Evolutionary conservation across 1,140 invertebrate species (phyloP).

Genomic region (Episyrphus balteatus): DNA sequence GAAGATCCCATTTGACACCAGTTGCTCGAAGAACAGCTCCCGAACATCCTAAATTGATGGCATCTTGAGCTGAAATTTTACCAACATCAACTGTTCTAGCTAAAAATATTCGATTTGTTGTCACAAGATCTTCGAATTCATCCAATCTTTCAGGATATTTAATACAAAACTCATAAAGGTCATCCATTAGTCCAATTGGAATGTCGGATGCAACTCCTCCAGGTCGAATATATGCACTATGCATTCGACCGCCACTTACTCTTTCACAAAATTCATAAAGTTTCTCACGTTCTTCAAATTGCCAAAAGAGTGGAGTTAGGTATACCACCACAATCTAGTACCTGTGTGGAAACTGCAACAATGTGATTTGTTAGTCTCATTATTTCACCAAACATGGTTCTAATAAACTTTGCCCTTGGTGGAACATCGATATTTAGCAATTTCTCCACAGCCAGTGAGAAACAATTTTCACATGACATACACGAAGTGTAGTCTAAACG

Average conservation of each 20-base stretch:
- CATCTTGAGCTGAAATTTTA: slow-evolving; percentile 64
- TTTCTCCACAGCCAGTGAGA: slow-evolving; percentile 66
- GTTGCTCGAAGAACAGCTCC: slow-evolving; percentile 71
- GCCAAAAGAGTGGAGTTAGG: slow-evolving; percentile 82
- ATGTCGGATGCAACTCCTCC: slow-evolving; percentile 69
- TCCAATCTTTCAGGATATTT: slow-evolving; percentile 68
- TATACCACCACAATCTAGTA: slow-evolving; percentile 69
- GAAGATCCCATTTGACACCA: slow-evolving; percentile 82
- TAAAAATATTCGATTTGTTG: slow-evolving; percentile 71
- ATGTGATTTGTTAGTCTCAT: slow-evolving; percentile 74
- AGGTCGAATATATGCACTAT: slow-evolving; percentile 73
- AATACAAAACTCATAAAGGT: slow-evolving; percentile 64
- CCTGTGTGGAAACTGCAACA: slow-evolving; percentile 63
- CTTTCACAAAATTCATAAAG: slow-evolving; percentile 80
- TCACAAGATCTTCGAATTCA: slow-evolving; percentile 75
- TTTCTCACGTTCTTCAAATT: slow-evolving; percentile 82
- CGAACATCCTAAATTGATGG: slow-evolving; percentile 67
- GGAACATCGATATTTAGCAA: slow-evolving; percentile 67
- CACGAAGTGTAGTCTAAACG: slow-evolving; percentile 74
- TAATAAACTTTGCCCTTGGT: slow-evolving; percentile 60
- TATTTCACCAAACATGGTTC: slow-evolving; percentile 61
- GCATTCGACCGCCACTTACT: slow-evolving; percentile 71
- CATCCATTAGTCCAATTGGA: slow-evolving; percentile 73
- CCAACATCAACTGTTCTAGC: slow-evolving; percentile 69
- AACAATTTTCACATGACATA: slow-evolving; percentile 72